Percentiles rank a stretch among this genome's conserved stretches.
Evolutionary conservation across 2,797 vertebrate species (phyloP).

Genomic region (Mormyrops boulengeri): DNA sequence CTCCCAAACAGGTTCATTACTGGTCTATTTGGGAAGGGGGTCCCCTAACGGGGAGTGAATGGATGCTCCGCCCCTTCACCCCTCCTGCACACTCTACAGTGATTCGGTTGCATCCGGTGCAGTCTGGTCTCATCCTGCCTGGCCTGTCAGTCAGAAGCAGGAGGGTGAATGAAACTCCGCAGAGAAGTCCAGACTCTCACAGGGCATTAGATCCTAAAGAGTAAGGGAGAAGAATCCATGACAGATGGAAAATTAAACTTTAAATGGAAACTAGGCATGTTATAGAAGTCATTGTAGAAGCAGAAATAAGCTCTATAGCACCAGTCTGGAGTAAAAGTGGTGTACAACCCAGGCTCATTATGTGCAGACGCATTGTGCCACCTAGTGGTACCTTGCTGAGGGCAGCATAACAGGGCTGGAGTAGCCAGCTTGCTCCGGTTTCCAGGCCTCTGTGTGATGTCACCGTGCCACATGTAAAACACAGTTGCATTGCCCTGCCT

Average conservation of each 20-base stretch:
- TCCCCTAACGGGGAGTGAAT: not conserved
- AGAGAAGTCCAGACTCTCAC: constrained; percentile 22
- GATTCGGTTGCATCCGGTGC: constrained; percentile 32
- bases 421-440: not conserved
- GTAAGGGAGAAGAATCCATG: not conserved
- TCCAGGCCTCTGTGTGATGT: not conserved
- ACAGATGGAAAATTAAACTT: not conserved
- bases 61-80: not conserved
- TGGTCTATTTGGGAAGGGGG: not conserved
- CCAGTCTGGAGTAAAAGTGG: not conserved
- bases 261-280: not conserved
- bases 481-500: too few species aligned
- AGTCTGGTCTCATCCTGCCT: constrained; percentile 22
- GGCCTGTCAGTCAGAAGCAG: not conserved
- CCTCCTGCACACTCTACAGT: not conserved
- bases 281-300: not conserved
- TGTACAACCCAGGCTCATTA: constrained; percentile 14
- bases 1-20: not conserved
- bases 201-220: not conserved
- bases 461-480: not conserved
- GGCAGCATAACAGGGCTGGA: not conserved
- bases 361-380: constrained; percentile 18
- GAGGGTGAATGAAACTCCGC: constrained; percentile 12
- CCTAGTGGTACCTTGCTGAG: constrained; percentile 18
- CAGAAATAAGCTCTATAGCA: not conserved